Conservation (phyloP, 2,888 invertebrate genomes). For the Carcina quercana region DNA sequence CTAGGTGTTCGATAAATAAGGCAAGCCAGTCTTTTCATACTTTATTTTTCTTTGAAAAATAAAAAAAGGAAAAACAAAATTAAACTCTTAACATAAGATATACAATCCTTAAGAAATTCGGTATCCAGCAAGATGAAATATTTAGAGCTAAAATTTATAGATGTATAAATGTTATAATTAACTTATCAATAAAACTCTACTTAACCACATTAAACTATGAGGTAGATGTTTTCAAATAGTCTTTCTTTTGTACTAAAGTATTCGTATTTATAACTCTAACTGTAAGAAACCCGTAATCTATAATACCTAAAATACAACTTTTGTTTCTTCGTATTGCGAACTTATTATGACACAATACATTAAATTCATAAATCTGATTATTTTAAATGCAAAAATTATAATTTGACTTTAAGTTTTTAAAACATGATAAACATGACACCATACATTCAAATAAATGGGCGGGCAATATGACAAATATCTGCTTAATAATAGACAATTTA, state of each 20-base stretch:
- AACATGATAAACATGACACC: too few species aligned
- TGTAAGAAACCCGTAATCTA: conserved; percentile 44
- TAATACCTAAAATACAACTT: conserved; percentile 25
- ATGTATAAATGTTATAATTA: conserved; percentile 60
- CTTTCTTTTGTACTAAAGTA: conserved; percentile 42
- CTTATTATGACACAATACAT: conserved; percentile 1
- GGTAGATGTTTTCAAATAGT: conserved; percentile 72
- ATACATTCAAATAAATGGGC: too few species aligned
- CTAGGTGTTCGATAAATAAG: conserved; percentile 22
- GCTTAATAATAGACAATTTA: too few species aligned
- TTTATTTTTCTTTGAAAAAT: conserved; percentile 69
- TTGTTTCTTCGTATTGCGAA: not conserved
- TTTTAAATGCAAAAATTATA: too few species aligned
- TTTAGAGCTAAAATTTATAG: conserved; percentile 61
- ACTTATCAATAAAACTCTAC: conserved; percentile 65
- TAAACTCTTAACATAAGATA: conserved; percentile 64
- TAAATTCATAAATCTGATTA: too few species aligned
- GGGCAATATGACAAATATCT: too few species aligned
- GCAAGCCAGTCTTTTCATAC: conserved; percentile 32
- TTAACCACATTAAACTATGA: conserved; percentile 67
- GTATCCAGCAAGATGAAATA: conserved; percentile 49
- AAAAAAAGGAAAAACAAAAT: conserved; percentile 63
- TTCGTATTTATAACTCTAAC: conserved; percentile 31
- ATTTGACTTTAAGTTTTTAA: too few species aligned
- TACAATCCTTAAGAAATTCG: conserved; percentile 50